Base-by-base conservation (phyloP, 2,797 vertebrate species). In the Hydrocynus forskahlii region DNA sequence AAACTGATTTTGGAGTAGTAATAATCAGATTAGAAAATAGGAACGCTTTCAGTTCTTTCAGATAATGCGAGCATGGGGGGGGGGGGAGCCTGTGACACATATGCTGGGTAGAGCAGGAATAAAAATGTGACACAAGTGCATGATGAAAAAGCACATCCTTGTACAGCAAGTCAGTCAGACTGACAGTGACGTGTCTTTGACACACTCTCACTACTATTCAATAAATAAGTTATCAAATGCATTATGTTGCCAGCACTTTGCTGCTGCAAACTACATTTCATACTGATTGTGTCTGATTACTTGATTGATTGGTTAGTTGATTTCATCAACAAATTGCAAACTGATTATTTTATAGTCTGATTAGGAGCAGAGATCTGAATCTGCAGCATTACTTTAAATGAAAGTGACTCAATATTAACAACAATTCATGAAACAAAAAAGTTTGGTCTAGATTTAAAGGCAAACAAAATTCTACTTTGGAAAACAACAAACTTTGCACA, bases 401-500 rank as follows among this genome's bases (percentile, higher is more conserved):
- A 93, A 93, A 92, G 87, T 89, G 89, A 91, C 89, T 83, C 59
- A n/a, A 90, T 89, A 71, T 62, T 1, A 59, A 74, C 78, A 48
- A 72, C 1, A 71, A 72, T 29, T 19, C 35, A 86, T 88, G 45
- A 87, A 66, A 66, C 14, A 17, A 40, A 8, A 66, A 68, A 0
- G 88, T 94, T 95, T 94, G 93, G 93, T 95, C 91, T 91, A 90
- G 89, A 78, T 90, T 78, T 72, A 77, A 81, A 86, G 81, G 48
- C 38, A 78, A 87, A 91, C 86, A 91, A 88, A 89, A 68, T 2
- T 88, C 90, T 92, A 93, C 92, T 93, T 93, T 94, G 92, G 87
- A 92, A 93, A 90, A 91, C 81, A 87, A 84, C 40, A 90, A 92
- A 93, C 88, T 86, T 93, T 94, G 93, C 95, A 95, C 95, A 95